Evolutionary conservation across 2,797 vertebrate genomes (phyloP).

Genomic region (Pantherophis vulpinus): DNA sequence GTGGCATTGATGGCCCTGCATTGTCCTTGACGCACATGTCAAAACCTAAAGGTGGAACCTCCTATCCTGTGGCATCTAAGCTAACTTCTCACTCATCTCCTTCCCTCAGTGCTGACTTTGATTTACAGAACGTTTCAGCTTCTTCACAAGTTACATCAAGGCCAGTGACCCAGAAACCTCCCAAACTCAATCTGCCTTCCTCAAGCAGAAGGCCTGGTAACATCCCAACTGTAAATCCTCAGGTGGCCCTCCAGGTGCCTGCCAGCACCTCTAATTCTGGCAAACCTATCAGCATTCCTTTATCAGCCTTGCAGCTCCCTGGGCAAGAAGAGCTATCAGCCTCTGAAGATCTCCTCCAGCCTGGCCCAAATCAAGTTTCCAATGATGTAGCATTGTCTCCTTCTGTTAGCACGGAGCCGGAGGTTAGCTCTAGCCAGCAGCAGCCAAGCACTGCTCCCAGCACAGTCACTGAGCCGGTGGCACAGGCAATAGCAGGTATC

Average conservation of each 20-base stretch:
- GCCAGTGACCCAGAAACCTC: slow-evolving; percentile 58
- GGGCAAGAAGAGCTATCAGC: slow-evolving; percentile 74
- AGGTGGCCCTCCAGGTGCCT: slow-evolving; percentile 70
- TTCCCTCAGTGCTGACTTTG: slow-evolving; percentile 61
- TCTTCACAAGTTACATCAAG: slow-evolving; percentile 64
- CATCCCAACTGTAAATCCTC: slow-evolving; percentile 53
- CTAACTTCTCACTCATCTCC: slow-evolving; percentile 38
- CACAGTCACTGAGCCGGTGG: slow-evolving; percentile 65
- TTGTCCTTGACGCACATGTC: slow-evolving; percentile 77
- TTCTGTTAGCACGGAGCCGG: slow-evolving; percentile 73
- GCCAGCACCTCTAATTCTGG: slow-evolving; percentile 74
- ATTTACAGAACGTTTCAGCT: slow-evolving; percentile 66
- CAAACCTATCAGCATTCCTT: slow-evolving; percentile 76
- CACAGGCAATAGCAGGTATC: slow-evolving; percentile 80
- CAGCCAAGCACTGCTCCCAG: slow-evolving; percentile 62
- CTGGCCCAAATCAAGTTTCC: slow-evolving; percentile 61
- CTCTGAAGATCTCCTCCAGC: slow-evolving; percentile 69
- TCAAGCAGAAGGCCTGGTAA: slow-evolving; percentile 62
- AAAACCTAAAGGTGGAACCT: slow-evolving; percentile 70
- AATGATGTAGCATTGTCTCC: slow-evolving; percentile 71
- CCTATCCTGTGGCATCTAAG: slow-evolving; percentile 65
- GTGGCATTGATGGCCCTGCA: slow-evolving; percentile 66
- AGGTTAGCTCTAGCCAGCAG: slow-evolving; percentile 83
- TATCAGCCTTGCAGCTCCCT: slow-evolving; percentile 76
- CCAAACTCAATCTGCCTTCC: slow-evolving; percentile 65